Conservation (phyloP, 2,888 invertebrate genomes). For the Agrotis exclamationis region DNA sequence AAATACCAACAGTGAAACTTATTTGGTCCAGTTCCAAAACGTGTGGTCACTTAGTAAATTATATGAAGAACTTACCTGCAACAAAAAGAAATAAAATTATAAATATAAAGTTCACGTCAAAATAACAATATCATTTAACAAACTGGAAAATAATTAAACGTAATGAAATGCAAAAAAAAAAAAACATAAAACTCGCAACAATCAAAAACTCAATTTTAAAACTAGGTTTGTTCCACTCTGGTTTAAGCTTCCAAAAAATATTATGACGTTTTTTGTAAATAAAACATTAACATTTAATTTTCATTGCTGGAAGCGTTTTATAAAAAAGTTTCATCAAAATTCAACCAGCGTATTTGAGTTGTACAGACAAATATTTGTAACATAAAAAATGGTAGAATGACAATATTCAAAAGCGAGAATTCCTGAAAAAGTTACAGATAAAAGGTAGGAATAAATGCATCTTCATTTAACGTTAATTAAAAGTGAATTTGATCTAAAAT, state of each 20-base stretch:
- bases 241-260: constrained; percentile 12
- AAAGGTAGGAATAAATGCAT: no score
- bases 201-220: constrained; percentile 30
- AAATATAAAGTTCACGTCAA: constrained; percentile 3
- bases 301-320: constrained; percentile 3
- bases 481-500: background rate
- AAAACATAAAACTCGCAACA: background rate
- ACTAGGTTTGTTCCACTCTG: background rate
- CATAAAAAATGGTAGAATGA: background rate
- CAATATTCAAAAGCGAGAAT: background rate
- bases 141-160: background rate
- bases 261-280: constrained; percentile 41
- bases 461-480: background rate
- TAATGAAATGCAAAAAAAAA: background rate
- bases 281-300: constrained; percentile 50
- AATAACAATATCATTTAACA: background rate
- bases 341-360: constrained; percentile 39
- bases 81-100: constrained; percentile 51
- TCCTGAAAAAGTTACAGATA: no score
- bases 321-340: constrained; percentile 53
- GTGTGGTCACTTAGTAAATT: background rate
- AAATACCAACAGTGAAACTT: background rate
- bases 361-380: constrained; percentile 31
- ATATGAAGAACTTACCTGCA: constrained; percentile 55
- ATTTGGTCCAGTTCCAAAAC: background rate